Percentiles rank a stretch among this genome's conserved stretches.
phyloP scores from a whole-genome alignment of 2,113 vertebrate species.

The Ctenodactylus gundi region DNA sequence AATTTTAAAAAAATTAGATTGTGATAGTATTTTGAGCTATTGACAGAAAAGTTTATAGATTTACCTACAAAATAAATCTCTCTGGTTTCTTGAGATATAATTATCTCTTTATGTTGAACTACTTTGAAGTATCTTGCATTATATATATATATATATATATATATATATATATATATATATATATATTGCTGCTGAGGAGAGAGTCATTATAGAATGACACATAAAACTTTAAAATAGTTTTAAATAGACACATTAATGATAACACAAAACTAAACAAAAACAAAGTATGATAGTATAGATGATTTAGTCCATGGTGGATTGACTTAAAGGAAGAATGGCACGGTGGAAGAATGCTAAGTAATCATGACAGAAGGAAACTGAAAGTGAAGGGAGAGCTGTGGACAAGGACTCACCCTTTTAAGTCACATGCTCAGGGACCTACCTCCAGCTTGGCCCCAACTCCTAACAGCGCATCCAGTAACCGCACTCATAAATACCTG shows the following conservation, averaged over 20 bases:
- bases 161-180: too few relatives aligned
- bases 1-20: background rate
- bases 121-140: background rate
- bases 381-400: too few relatives aligned
- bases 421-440: too few relatives aligned
- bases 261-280: background rate
- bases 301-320: too few relatives aligned
- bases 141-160: too few relatives aligned
- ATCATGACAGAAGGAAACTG: too few relatives aligned
- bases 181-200: background rate
- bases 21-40: background rate
- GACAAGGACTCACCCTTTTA: too few relatives aligned
- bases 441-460: too few relatives aligned
- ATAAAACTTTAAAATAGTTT: slow-evolving; percentile 2
- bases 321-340: too few relatives aligned
- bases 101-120: background rate
- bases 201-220: background rate
- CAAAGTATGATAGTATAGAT: background rate
- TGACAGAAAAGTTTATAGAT: background rate
- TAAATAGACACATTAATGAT: background rate
- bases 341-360: too few relatives aligned
- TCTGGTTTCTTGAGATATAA: background rate
- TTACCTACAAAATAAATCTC: background rate
- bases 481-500: too few relatives aligned
- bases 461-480: too few relatives aligned